Evolutionary conservation across 2,113 vertebrate species (phyloP).

Genomic region (Osmerus eperlanus): DNA sequence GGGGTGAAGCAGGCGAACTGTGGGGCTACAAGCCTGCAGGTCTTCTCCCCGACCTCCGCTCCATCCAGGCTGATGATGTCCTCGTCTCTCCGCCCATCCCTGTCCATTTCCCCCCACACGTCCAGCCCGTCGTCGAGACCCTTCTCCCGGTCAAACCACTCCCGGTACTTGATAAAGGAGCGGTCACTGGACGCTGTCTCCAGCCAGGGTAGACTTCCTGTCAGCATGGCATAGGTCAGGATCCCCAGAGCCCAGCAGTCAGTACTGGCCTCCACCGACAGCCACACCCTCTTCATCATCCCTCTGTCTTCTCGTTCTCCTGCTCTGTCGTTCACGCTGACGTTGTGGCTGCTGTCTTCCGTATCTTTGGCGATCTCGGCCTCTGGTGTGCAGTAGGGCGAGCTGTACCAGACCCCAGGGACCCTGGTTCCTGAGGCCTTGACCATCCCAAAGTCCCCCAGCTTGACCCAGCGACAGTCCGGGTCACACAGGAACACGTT

Average conservation of each 20-base stretch:
- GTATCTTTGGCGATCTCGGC: slow-evolving; percentile 61
- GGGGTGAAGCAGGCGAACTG: slow-evolving; percentile 73
- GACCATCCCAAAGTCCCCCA: slow-evolving; percentile 86
- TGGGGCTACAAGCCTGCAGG: slow-evolving; percentile 10
- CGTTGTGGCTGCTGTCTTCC: slow-evolving; percentile 25
- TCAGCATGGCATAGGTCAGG: slow-evolving; percentile 80
- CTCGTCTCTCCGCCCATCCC: background rate
- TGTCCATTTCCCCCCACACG: slow-evolving; percentile 27
- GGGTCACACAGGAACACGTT: slow-evolving; percentile 85
- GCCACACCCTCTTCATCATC: slow-evolving; percentile 50
- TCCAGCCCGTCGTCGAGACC: slow-evolving; percentile 25
- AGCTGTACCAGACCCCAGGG: slow-evolving; percentile 72
- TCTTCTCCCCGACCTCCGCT: background rate
- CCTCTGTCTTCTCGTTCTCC: slow-evolving; percentile 25
- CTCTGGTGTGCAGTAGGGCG: slow-evolving; percentile 81
- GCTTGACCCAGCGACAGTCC: slow-evolving; percentile 77
- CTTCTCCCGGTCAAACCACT: slow-evolving; percentile 68
- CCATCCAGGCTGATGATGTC: background rate
- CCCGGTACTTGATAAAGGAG: slow-evolving; percentile 69
- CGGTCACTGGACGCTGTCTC: slow-evolving; percentile 67
- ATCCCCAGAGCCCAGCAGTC: slow-evolving; percentile 86
- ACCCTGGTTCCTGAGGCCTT: slow-evolving; percentile 71
- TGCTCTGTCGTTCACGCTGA: background rate
- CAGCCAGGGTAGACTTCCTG: slow-evolving; percentile 79
- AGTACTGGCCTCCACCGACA: slow-evolving; percentile 68